A percentile compares a stretch with the other conserved stretches of the same genome.
Conservation (phyloP, 2,888 invertebrate genomes). For the Dynastes hyllus region DNA sequence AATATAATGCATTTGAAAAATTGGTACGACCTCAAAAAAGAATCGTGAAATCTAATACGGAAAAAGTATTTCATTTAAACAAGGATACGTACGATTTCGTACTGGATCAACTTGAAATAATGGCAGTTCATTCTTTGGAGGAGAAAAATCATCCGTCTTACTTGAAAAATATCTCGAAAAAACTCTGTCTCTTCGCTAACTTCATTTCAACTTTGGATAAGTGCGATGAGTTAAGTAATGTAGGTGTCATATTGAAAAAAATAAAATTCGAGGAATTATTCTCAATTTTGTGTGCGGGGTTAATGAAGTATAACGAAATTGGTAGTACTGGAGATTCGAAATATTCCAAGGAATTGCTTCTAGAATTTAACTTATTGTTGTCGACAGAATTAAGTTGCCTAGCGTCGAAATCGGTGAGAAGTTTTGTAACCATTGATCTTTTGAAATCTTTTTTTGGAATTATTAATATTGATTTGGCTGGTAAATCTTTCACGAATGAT, state of each 20-base stretch:
- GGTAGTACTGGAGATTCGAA: background rate
- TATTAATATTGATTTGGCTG: constrained; percentile 47
- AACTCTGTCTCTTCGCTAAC: constrained; percentile 52
- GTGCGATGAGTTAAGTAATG: constrained; percentile 52
- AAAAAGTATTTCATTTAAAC: constrained; percentile 16
- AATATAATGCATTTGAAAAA: constrained; percentile 61
- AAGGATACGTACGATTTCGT: constrained; percentile 8
- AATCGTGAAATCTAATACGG: background rate
- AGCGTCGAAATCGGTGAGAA: constrained; percentile 45
- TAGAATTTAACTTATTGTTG: constrained; percentile 53
- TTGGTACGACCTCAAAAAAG: constrained; percentile 35
- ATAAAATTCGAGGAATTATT: constrained; percentile 56
- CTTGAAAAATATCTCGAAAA: background rate
- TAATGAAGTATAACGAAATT: constrained; percentile 19
- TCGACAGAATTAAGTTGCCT: constrained; percentile 46
- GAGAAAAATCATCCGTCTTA: background rate
- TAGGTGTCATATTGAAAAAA: constrained; percentile 40
- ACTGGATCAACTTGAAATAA: background rate
- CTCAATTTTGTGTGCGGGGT: constrained; percentile 53
- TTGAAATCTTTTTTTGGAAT: constrained; percentile 54
- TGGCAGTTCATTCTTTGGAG: background rate
- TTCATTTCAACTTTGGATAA: constrained; percentile 54
- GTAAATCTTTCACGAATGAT: constrained; percentile 54
- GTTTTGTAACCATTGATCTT: constrained; percentile 49
- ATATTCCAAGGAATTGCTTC: constrained; percentile 41